phyloP scores from a whole-genome alignment of 2,888 invertebrate genomes.

The Acleris holmiana region DNA sequence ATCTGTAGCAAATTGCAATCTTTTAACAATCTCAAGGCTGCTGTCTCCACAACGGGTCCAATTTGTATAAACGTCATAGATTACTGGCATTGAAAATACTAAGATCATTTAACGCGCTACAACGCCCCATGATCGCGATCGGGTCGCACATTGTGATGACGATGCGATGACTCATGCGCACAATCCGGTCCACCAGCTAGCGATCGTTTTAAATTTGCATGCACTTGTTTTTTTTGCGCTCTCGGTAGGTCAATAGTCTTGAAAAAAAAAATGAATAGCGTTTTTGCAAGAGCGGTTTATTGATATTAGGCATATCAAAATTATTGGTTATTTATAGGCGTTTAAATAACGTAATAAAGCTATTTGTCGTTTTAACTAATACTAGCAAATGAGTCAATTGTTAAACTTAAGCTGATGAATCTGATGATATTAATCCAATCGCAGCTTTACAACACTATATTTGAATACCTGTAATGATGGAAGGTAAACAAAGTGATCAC shows the following conservation, averaged over 20 bases:
- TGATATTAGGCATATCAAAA: too few species aligned
- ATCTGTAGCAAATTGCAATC: too few species aligned
- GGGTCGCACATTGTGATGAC: slow-evolving; percentile 1
- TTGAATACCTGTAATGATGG: not conserved
- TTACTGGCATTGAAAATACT: not conserved
- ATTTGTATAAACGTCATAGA: too few species aligned
- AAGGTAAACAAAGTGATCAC: slow-evolving; percentile 13
- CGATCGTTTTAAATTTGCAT: not conserved
- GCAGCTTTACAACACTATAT: not conserved
- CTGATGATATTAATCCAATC: too few species aligned
- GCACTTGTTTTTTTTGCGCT: not conserved
- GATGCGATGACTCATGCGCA: slow-evolving; percentile 19
- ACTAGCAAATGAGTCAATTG: too few species aligned
- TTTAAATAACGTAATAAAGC: too few species aligned
- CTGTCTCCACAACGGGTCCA: too few species aligned
- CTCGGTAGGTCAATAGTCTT: not conserved
- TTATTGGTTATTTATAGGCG: too few species aligned
- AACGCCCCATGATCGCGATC: not conserved
- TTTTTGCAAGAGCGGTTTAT: not conserved
- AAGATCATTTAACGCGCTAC: slow-evolving; percentile 5
- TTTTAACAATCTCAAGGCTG: too few species aligned
- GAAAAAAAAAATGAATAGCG: not conserved
- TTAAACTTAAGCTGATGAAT: too few species aligned
- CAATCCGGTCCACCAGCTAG: slow-evolving; percentile 7
- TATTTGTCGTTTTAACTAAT: too few species aligned